Evolutionary conservation across 1,140 invertebrate genomes (phyloP).

Genomic region (Probaryconus sp.): DNA sequence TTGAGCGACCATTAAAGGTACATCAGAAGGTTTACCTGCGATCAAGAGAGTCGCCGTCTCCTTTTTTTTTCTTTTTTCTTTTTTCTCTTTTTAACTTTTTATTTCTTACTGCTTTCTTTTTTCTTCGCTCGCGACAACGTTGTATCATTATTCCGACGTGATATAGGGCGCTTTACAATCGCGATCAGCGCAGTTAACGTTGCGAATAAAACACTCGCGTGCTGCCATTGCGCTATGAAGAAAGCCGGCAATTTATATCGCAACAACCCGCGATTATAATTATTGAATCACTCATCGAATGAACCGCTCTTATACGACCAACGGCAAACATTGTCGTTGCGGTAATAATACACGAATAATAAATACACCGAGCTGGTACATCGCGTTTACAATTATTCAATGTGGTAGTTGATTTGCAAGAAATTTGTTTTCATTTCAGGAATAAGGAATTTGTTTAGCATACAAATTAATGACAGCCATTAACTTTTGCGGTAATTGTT

Average conservation of each 20-base stretch:
- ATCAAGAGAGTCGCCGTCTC: slow-evolving; percentile 4
- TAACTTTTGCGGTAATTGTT: too few species aligned
- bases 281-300: slow-evolving; percentile 49
- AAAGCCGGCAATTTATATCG: slow-evolving; percentile 36
- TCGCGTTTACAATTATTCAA: too few species aligned
- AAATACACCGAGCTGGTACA: background rate
- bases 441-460: too few species aligned
- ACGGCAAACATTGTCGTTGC: slow-evolving; percentile 14
- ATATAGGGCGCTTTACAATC: slow-evolving; percentile 34
- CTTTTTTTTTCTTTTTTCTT: background rate
- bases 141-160: slow-evolving; percentile 35
- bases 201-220: slow-evolving; percentile 33
- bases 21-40: slow-evolving; percentile 34
- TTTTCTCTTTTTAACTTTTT: background rate
- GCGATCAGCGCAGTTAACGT: slow-evolving; percentile 27
- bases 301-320: slow-evolving; percentile 17
- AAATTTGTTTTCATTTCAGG: too few species aligned
- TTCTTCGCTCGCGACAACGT: slow-evolving; percentile 17
- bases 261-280: slow-evolving; percentile 49
- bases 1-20: slow-evolving; percentile 62
- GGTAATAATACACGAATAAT: background rate
- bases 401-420: background rate
- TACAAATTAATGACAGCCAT: too few species aligned
- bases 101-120: slow-evolving; percentile 11
- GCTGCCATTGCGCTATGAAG: slow-evolving; percentile 26